Base-by-base conservation (phyloP, 2,797 vertebrate genomes). In the Danio jaintianensis region DNA sequence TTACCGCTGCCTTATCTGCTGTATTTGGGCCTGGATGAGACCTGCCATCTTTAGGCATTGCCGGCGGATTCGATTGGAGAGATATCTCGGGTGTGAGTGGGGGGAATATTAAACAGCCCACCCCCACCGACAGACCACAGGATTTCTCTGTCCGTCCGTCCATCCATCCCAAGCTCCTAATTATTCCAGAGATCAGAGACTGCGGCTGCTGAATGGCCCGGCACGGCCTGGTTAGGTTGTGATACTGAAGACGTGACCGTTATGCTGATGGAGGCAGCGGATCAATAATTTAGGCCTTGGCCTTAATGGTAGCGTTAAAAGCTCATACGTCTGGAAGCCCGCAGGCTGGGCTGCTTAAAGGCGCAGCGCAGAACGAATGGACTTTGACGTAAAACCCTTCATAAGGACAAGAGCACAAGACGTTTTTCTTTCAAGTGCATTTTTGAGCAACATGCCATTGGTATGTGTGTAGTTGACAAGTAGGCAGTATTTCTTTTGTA, bases 281-380 rank as follows among this genome's bases (percentile, higher is more conserved):
- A 98, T 98, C 98, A 98, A 99, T 99, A 98, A 98, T 98, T 98
- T 97, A 99, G 97, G 95, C 94, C 94, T 93, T 93, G 93, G 96
- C 95, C 92, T 96, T 97, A 96, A 98, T 97, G 96, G 96, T 94
- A 93, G 93, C 92, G 95, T 96, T 93, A 96, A 95, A 95, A 95
- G 96, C 95, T 95, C 93, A 94, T 95, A 94, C 94, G 94, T 95
- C 95, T 91, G 93, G 89, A 95, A 94, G 96, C 75, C 95, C 95
- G 89, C 94, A 94, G 94, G 94, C 94, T 93, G 63, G 90, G 88
- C 88, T 67, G 75, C 78, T 85, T 85, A 86, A 88, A 87, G 79
- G 85, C 68, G 74, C 78, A 85, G 78, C 12, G 43, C 79, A 52
- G 72, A 71, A 42, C 38, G 62, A 78, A 80, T 70, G 75, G 58